Evolutionary conservation across 2,888 invertebrate genomes (phyloP), one percentile per base, ranked within the genome.

Genomic region (Parascotia fuliginaria): DNA sequence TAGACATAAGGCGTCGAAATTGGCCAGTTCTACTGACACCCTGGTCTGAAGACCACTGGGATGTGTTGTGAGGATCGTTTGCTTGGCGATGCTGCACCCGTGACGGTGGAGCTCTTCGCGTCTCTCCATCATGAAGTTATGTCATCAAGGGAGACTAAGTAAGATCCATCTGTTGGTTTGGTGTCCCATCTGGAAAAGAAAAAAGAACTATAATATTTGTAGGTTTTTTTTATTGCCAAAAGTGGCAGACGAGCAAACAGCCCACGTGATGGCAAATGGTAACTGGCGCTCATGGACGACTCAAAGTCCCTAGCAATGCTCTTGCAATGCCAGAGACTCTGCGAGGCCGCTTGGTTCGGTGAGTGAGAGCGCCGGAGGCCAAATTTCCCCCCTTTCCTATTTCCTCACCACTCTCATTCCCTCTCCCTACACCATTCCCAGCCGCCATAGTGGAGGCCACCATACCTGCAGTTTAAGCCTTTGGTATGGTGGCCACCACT

Each of bases 71-170:
- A 92, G 73, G 36, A 92, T 89, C 9, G 92, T 92, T 73, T 92
- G 92, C 63, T 91, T 92, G 29, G 92, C 90, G 36, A 91, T 85
- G 64, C 89, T 89, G 77, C 91, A 91, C 33, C 89, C 89, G 55
- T 89, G 91, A 0, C 84, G 85, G 59, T 88, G 90, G 43, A 89
- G 44, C 59, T 92, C 92, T 48, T 92, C 89, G 28, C 86, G 79
- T 57, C 85, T 72, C 72, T 90, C 92, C 89, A 89, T 88, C 47
- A 50, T 75, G 51, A 22, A 46, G 48, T 40, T 57, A 59, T 60
- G 63, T 11, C 58, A 61, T 62, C 43, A 55, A 34, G 19, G 31
- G 40, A 48, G 49, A 22, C 32, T 36, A 31, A 4, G 29, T 45
- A 55, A 55, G 67, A 48, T 67, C 70, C 75, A 77, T 77, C 64